phyloP scores from a whole-genome alignment of 2,797 vertebrate species.

The Pantherophis alleghaniensis region DNA sequence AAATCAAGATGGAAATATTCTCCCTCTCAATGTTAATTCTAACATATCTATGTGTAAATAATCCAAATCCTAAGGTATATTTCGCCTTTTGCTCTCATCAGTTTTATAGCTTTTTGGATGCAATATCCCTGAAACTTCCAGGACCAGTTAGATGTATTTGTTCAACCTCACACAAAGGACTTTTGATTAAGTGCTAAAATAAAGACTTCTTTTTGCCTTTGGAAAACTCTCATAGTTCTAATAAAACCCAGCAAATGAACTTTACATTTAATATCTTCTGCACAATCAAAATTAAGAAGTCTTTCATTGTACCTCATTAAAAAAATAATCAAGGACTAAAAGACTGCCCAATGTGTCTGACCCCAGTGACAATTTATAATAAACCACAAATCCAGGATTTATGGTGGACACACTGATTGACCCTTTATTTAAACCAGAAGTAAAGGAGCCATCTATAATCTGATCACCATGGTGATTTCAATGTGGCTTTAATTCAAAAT shows the following conservation, averaged over 20 bases:
- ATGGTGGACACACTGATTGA: slow-evolving; percentile 8
- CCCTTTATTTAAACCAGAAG: neutral
- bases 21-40: neutral
- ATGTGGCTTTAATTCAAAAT: slow-evolving; percentile 7
- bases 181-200: neutral
- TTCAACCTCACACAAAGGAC: neutral
- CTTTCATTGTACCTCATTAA: neutral
- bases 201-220: neutral
- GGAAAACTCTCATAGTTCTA: neutral
- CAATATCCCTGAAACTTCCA: neutral
- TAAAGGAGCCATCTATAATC: neutral
- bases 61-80: neutral
- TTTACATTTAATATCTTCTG: neutral
- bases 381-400: slow-evolving; percentile 2
- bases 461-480: slow-evolving; percentile 12
- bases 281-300: slow-evolving; percentile 1
- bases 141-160: neutral
- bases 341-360: neutral
- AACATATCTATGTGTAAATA: neutral
- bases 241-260: neutral
- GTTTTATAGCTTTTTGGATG: neutral
- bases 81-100: neutral
- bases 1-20: neutral
- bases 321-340: slow-evolving; percentile 3
- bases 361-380: slow-evolving; percentile 3